Evolutionary conservation across 2,888 invertebrate genomes (phyloP).

Genomic region (Plebejus melissa): DNA sequence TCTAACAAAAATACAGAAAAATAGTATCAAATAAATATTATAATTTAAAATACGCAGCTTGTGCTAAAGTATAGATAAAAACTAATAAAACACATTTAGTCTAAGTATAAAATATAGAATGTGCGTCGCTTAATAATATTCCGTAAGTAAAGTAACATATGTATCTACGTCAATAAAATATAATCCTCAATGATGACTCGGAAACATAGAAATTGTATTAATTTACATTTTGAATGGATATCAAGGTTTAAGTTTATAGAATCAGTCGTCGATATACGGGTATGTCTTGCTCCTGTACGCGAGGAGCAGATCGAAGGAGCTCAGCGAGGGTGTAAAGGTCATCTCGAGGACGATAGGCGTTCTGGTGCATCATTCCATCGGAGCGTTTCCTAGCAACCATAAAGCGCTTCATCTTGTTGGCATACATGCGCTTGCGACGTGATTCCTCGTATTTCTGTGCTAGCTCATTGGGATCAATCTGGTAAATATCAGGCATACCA

Average conservation of each 20-base stretch:
- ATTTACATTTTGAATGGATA: conserved; percentile 38
- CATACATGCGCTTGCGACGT: conserved; percentile 71
- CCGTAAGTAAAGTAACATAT: background rate
- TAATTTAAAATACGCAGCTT: background rate
- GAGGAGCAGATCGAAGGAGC: conserved; percentile 73
- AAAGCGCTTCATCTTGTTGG: conserved; percentile 78
- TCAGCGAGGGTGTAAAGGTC: conserved; percentile 81
- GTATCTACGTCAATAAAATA: background rate
- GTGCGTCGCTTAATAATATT: conserved; percentile 1
- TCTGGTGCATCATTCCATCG: conserved; percentile 63
- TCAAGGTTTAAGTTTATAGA: conserved; percentile 62
- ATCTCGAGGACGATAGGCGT: conserved; percentile 71
- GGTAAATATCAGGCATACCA: conserved; percentile 67
- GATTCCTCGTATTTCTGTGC: conserved; percentile 70
- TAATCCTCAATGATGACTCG: conserved; percentile 3
- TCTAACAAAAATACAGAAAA: background rate
- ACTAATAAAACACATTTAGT: background rate
- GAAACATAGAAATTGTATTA: conserved; percentile 28
- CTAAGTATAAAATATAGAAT: background rate
- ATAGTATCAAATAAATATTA: background rate
- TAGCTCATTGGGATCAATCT: conserved; percentile 63
- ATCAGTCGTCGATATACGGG: conserved; percentile 81
- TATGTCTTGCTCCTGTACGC: conserved; percentile 76
- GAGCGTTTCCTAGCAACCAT: conserved; percentile 81
- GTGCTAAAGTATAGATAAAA: background rate